Percentiles rank a stretch among this genome's conserved stretches.
phyloP scores from a whole-genome alignment of 2,113 vertebrate genomes.

The Paramisgurnus dabryanus region DNA sequence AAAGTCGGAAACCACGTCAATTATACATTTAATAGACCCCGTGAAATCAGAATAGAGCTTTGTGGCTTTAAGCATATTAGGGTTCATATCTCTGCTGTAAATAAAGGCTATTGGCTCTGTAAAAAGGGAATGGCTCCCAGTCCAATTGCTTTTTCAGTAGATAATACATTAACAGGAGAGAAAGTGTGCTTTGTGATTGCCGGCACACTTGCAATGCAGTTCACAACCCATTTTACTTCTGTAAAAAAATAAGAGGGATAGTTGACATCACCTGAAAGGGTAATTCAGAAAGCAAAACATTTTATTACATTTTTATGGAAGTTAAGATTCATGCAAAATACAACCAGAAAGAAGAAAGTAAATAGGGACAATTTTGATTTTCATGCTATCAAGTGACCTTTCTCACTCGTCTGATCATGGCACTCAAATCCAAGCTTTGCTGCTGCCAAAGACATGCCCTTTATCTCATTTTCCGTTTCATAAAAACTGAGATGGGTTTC shows the following conservation, averaged over 20 bases:
- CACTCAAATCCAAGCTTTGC: conserved; percentile 1
- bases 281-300: not conserved
- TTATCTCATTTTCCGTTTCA: conserved; percentile 22
- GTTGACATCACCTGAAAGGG: not conserved
- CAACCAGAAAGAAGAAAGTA: not conserved
- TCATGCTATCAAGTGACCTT: not conserved
- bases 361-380: not conserved
- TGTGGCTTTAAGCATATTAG: no score
- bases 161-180: no score
- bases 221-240: not conserved
- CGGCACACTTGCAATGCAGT: not conserved
- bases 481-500: conserved; percentile 9
- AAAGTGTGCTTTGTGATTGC: no score
- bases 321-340: not conserved
- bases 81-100: no score
- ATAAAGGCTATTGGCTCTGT: no score
- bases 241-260: not conserved
- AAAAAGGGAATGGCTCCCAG: no score
- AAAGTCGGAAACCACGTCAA: not conserved
- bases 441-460: conserved; percentile 1
- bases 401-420: not conserved
- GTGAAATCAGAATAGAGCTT: no score
- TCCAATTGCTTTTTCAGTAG: no score
- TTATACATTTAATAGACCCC: not conserved
- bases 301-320: not conserved